Percentiles rank a stretch among this genome's conserved stretches.
Evolutionary conservation across 1,140 invertebrate genomes (phyloP).

Genomic region (Oreohelix idahoensis): DNA sequence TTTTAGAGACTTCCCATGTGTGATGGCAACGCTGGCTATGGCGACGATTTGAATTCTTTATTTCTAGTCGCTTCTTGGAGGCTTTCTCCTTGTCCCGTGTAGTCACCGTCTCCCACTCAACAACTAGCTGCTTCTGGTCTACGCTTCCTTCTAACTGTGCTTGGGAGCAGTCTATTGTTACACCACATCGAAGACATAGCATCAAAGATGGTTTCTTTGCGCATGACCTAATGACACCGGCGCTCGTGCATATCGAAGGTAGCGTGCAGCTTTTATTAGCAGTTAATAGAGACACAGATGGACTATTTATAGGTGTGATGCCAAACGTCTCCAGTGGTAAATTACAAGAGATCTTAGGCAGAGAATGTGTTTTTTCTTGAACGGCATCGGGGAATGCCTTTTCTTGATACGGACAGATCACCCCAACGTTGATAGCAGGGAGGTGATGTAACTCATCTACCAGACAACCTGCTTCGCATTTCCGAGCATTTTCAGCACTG

Average conservation of each 20-base stretch:
- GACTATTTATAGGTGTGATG: no score
- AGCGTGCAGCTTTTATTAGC: neutral
- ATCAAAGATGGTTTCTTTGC: neutral
- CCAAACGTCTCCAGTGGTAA: neutral
- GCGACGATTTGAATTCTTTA: neutral
- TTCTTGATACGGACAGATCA: neutral
- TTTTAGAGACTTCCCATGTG: neutral
- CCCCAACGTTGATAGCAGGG: neutral
- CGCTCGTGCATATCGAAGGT: neutral
- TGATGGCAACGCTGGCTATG: neutral
- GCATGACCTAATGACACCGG: neutral
- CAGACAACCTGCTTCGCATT: neutral
- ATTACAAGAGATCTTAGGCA: no score
- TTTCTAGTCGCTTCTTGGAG: neutral
- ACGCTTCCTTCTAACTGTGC: neutral
- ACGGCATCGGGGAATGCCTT: neutral
- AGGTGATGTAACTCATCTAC: neutral
- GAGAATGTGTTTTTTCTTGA: neutral
- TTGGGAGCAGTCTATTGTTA: neutral
- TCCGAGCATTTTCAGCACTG: no score
- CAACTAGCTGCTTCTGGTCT: neutral
- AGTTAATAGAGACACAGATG: no score
- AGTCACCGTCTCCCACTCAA: neutral
- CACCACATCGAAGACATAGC: neutral
- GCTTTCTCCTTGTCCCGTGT: neutral